These are phyloP conservation scores for Epizoanthus illoricatus DNA, from an alignment of 92 coral and sea anemone species.

Conservation along the genomic window DNA sequence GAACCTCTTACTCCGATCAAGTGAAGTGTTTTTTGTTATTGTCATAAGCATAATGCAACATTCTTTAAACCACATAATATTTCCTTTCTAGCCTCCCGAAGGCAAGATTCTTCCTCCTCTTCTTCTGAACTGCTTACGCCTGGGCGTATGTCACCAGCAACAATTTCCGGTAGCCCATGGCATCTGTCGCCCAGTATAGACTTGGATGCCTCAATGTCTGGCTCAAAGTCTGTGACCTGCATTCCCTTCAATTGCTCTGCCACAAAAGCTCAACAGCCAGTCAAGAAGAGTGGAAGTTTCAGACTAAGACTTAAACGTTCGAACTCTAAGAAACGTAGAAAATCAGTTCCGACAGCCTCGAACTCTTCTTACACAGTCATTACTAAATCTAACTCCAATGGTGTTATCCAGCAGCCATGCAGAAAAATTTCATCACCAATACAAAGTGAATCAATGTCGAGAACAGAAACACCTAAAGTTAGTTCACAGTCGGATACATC, in stretches of 20 bases:
- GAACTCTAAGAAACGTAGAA: constrained; percentile 89
- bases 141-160: constrained; percentile 66
- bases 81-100: constrained; percentile 71
- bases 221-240: constrained; percentile 63
- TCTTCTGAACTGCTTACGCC: constrained; percentile 75
- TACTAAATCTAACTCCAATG: constrained; percentile 60
- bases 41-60: constrained; percentile 41
- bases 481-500: constrained; percentile 78
- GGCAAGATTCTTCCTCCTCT: constrained; percentile 69
- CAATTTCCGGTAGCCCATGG: constrained; percentile 91
- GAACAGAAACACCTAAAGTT: constrained; percentile 60
- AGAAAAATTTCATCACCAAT: constrained; percentile 84
- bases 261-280: constrained; percentile 75
- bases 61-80: constrained; percentile 39
- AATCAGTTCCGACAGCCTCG: constrained; percentile 74
- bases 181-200: constrained; percentile 62
- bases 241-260: constrained; percentile 89
- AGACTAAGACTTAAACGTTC: constrained; percentile 74
- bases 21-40: not conserved
- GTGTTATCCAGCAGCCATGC: constrained; percentile 56
- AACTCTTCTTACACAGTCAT: constrained; percentile 54
- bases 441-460: constrained; percentile 45
- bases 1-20: too few relatives aligned
- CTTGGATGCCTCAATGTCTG: constrained; percentile 56
- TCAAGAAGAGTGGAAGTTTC: constrained; percentile 81